Percentiles rank a stretch among this genome's conserved stretches.
These are phyloP conservation scores for Chaunax sp. DNA, from an alignment of 2,797 vertebrate species.

Conservation along the genomic window DNA sequence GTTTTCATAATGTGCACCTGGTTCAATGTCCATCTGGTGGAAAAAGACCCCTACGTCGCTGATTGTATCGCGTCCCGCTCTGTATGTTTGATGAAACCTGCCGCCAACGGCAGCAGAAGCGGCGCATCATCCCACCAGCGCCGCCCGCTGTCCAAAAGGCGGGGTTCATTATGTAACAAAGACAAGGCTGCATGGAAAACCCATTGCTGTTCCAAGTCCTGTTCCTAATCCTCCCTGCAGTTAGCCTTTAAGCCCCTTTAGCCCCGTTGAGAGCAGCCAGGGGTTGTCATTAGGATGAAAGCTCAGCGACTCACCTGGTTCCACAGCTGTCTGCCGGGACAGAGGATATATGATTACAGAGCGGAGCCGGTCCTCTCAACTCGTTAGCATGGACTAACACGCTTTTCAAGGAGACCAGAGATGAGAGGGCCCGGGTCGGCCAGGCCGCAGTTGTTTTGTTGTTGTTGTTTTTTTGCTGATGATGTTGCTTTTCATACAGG, in stretches of 20 bases:
- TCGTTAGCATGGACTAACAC: constrained; percentile 40
- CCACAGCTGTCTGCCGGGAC: constrained; percentile 75
- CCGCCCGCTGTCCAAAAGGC: constrained; percentile 29
- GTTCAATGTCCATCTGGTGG: constrained; percentile 12
- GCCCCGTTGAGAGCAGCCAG: constrained; percentile 68
- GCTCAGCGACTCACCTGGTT: constrained; percentile 75
- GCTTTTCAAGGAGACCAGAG: constrained; percentile 40
- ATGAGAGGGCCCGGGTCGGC: constrained; percentile 49
- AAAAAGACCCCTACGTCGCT: constrained; percentile 12
- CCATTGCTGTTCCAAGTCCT: constrained; percentile 48
- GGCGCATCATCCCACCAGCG: constrained; percentile 4
- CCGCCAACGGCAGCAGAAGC: not conserved
- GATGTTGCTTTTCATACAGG: constrained; percentile 22
- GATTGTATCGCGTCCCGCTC: constrained; percentile 7
- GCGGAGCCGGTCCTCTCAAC: constrained; percentile 38
- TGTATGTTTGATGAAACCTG: constrained; percentile 1
- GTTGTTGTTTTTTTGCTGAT: constrained; percentile 50
- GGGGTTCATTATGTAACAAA: constrained; percentile 56
- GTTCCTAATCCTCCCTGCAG: constrained; percentile 65
- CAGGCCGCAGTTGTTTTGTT: not conserved
- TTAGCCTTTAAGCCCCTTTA: constrained; percentile 59
- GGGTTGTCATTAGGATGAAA: constrained; percentile 83
- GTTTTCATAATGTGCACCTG: constrained; percentile 60
- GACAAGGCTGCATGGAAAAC: constrained; percentile 56
- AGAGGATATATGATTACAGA: constrained; percentile 72